Evolutionary conservation across 2,888 invertebrate genomes (phyloP).

Genomic region (Coenonympha glycerion): DNA sequence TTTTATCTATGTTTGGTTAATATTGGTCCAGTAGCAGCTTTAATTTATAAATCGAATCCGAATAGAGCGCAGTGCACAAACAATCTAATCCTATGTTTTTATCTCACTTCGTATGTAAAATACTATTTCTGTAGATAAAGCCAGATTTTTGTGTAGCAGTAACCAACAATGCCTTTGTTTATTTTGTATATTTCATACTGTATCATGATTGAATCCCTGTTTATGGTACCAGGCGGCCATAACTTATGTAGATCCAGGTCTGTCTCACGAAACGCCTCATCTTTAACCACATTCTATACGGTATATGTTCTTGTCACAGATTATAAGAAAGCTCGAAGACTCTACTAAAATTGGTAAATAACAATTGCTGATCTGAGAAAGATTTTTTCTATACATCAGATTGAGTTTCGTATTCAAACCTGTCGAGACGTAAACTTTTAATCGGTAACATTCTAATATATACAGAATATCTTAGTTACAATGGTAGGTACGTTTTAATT

Average conservation of each 20-base stretch:
- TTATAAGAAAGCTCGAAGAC: background rate
- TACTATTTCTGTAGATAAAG: background rate
- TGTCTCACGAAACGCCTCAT: constrained; percentile 2
- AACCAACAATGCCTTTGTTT: background rate
- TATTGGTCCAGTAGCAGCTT: no score
- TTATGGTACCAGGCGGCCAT: constrained; percentile 2
- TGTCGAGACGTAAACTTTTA: no score
- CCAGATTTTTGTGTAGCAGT: background rate
- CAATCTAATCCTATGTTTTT: background rate
- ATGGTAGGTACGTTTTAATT: no score
- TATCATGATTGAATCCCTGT: constrained; percentile 6
- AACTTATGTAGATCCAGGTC: constrained; percentile 5
- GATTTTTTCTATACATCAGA: no score
- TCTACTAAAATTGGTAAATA: background rate
- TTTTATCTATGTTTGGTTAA: no score
- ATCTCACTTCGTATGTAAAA: background rate
- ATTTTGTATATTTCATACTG: constrained; percentile 5
- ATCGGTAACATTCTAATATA: no score
- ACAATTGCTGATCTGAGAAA: background rate
- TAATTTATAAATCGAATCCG: no score
- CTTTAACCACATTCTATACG: background rate
- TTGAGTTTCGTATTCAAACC: no score
- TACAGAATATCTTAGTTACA: no score
- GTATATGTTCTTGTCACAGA: background rate
- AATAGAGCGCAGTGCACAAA: no score